A percentile compares a stretch with the other conserved stretches of the same genome.
Conservation (phyloP, 2,888 invertebrate species). For the Melanostoma mellinum region DNA sequence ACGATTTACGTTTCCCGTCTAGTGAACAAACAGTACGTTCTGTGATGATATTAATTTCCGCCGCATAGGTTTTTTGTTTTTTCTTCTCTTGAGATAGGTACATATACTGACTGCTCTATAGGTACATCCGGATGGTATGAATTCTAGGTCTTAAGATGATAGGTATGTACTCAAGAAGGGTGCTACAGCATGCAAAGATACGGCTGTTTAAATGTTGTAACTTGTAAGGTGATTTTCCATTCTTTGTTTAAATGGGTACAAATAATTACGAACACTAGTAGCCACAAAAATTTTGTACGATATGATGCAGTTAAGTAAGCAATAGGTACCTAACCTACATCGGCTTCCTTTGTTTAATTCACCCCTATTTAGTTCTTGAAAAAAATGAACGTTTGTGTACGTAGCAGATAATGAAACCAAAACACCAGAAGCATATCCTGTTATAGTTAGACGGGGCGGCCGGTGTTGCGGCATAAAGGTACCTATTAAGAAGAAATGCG, state of each 20-base stretch:
- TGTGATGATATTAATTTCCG: constrained; percentile 60
- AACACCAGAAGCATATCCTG: constrained; percentile 35
- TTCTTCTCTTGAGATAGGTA: constrained; percentile 11
- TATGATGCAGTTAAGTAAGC: background rate
- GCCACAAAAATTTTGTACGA: background rate
- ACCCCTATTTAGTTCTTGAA: background rate
- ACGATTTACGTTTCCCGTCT: constrained; percentile 59
- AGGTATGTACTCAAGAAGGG: background rate
- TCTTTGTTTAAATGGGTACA: constrained; percentile 11
- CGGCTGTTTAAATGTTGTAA: constrained; percentile 10
- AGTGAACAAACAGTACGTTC: constrained; percentile 41
- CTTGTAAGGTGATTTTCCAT: background rate
- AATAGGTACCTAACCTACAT: background rate
- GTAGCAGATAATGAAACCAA: background rate
- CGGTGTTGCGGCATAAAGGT: no score
- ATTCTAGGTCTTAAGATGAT: constrained; percentile 11
- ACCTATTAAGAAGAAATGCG: no score
- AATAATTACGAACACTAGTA: constrained; percentile 16
- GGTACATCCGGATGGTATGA: constrained; percentile 12
- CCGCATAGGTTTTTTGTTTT: constrained; percentile 40
- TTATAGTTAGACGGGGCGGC: background rate
- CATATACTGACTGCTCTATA: constrained; percentile 25
- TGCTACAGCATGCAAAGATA: background rate
- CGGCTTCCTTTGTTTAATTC: background rate
- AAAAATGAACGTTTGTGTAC: background rate